These are phyloP conservation scores for Drosophila antonietae DNA, from an alignment of 2,888 invertebrate genomes.

Conservation along the genomic window DNA sequence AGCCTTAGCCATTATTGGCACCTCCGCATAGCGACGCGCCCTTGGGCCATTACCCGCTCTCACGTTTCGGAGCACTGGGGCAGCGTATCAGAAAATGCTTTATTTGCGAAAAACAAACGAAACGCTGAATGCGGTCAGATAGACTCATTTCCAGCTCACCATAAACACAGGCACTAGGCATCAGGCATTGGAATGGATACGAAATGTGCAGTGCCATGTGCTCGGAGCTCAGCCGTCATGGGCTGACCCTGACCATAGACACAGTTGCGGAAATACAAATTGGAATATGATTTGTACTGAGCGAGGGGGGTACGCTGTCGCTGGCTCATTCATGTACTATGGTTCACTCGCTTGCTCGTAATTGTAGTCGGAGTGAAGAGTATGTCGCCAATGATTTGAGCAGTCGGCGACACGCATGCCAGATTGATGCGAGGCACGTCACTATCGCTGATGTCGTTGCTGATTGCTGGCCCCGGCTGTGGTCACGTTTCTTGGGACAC, in stretches of 20 bases:
- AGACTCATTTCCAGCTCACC: conserved; percentile 18
- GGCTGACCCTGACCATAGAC: conserved; percentile 73
- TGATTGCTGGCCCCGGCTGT: conserved; percentile 34
- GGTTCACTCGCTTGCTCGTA: background rate
- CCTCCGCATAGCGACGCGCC: background rate
- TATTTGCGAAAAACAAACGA: conserved; percentile 50
- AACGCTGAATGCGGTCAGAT: conserved; percentile 17
- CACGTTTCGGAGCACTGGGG: conserved; percentile 68
- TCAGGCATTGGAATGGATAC: background rate
- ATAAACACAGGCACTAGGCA: background rate
- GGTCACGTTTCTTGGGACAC: conserved; percentile 69
- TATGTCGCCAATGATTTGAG: conserved; percentile 20
- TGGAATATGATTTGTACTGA: conserved; percentile 30
- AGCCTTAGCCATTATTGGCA: background rate
- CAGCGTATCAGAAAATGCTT: conserved; percentile 41
- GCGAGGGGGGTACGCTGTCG: background rate
- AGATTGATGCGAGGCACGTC: conserved; percentile 50
- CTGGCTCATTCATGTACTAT: background rate
- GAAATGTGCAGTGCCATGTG: conserved; percentile 44
- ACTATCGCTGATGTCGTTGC: conserved; percentile 35
- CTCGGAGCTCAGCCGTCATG: conserved; percentile 20
- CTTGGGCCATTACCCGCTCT: conserved; percentile 37
- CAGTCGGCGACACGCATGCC: conserved; percentile 10
- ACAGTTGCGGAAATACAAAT: conserved; percentile 49
- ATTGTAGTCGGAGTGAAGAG: conserved; percentile 1